Evolutionary conservation across 2,888 invertebrate species (phyloP).

Genomic region (Mimumesa dahlbomi): DNA sequence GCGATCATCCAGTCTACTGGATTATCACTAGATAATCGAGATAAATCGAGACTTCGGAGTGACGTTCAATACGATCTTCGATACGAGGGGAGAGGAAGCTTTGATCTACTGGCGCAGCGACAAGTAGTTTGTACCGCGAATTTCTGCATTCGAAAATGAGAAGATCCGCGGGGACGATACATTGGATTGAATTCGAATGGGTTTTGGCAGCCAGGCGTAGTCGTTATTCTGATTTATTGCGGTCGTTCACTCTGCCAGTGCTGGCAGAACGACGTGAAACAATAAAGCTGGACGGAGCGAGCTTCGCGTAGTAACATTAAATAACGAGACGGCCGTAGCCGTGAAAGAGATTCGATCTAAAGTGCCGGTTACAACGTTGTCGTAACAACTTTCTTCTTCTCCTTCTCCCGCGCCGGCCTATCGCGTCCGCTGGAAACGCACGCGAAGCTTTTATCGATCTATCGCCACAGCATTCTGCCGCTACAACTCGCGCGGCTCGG

Average conservation of each 20-base stretch:
- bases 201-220: conserved; percentile 54
- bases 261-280: conserved; percentile 52
- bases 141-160: conserved; percentile 6
- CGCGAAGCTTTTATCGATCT: conserved; percentile 49
- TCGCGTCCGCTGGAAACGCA: conserved; percentile 32
- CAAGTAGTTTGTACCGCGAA: conserved; percentile 25
- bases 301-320: conserved; percentile 55
- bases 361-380: conserved; percentile 65
- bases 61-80: no score
- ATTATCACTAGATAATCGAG: no score
- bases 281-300: conserved; percentile 49
- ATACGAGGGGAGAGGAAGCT: neutral
- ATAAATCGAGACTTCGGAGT: no score
- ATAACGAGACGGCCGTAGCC: conserved; percentile 63
- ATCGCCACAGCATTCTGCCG: conserved; percentile 15
- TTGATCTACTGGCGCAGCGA: neutral
- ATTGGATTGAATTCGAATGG: conserved; percentile 54
- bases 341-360: conserved; percentile 67
- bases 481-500: conserved; percentile 1
- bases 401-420: conserved; percentile 62
- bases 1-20: no score
- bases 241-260: conserved; percentile 38
- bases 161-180: conserved; percentile 38
- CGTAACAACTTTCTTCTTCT: conserved; percentile 71
- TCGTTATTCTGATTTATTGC: conserved; percentile 55